Evolutionary conservation across 2,888 invertebrate species (phyloP).

Genomic region (Nudaria mundana): DNA sequence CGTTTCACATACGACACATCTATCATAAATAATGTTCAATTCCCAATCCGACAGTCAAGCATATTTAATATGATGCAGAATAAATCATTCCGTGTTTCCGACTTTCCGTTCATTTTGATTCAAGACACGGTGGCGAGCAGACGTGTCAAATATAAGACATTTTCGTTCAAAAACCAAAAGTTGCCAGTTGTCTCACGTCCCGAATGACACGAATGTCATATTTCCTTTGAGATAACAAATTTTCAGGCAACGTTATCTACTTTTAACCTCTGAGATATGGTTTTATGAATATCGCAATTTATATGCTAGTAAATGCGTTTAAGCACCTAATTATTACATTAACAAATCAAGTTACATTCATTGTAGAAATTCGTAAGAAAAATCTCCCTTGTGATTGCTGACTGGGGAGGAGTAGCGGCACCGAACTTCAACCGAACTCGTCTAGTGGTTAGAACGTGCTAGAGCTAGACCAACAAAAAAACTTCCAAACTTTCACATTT

Average conservation of each 20-base stretch:
- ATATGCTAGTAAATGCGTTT: conserved; percentile 8
- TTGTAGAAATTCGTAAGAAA: too few species aligned
- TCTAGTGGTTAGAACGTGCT: too few species aligned
- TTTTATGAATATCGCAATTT: conserved; percentile 6
- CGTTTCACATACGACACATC: conserved; percentile 4
- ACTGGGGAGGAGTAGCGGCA: too few species aligned
- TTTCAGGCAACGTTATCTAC: conserved; percentile 19
- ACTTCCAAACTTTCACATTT: too few species aligned
- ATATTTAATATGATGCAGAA: conserved; percentile 12
- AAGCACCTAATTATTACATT: background rate
- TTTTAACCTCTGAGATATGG: conserved; percentile 7
- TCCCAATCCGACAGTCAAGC: conserved; percentile 24
- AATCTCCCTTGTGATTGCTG: too few species aligned
- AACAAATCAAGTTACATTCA: background rate
- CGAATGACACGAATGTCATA: conserved; percentile 25
- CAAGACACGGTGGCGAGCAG: conserved; percentile 29
- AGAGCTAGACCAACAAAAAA: too few species aligned
- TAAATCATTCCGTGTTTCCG: conserved; percentile 24
- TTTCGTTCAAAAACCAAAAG: conserved; percentile 29
- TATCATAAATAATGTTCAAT: conserved; percentile 21
- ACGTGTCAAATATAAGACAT: conserved; percentile 48
- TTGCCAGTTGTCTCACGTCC: conserved; percentile 47
- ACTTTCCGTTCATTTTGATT: conserved; percentile 49
- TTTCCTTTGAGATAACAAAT: conserved; percentile 23
- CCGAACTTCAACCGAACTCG: too few species aligned